Evolutionary conservation across 2,888 invertebrate genomes (phyloP).

Genomic region (Oxytorus armatus): DNA sequence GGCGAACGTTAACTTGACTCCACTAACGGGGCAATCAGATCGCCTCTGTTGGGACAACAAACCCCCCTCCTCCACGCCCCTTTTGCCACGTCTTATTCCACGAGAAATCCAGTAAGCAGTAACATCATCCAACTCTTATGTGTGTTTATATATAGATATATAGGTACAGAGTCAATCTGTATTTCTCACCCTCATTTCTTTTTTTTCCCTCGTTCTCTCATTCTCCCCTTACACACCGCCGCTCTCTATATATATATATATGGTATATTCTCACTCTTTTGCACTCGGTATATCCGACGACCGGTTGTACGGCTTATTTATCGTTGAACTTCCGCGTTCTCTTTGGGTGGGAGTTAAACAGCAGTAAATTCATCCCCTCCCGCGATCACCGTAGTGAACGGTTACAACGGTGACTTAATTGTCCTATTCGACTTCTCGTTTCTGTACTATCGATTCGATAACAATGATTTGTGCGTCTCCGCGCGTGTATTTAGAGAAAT

Average conservation of each 20-base stretch:
- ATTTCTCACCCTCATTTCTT: slow-evolving; percentile 51
- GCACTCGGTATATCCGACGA: slow-evolving; percentile 57
- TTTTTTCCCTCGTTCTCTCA: slow-evolving; percentile 46
- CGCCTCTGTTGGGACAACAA: slow-evolving; percentile 82
- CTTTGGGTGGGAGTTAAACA: slow-evolving; percentile 78
- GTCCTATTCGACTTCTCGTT: slow-evolving; percentile 68
- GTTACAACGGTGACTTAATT: slow-evolving; percentile 79
- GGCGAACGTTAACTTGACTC: slow-evolving; percentile 79
- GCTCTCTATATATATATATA: slow-evolving; percentile 10
- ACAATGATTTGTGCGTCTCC: slow-evolving; percentile 77
- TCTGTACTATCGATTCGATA: slow-evolving; percentile 76
- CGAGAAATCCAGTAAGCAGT: slow-evolving; percentile 32
- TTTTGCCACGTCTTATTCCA: slow-evolving; percentile 51
- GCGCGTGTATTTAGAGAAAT: slow-evolving; percentile 47
- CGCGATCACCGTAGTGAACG: slow-evolving; percentile 63
- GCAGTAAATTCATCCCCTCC: slow-evolving; percentile 79
- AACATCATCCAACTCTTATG: slow-evolving; percentile 34
- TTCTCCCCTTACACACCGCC: slow-evolving; percentile 31
- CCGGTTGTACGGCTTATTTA: slow-evolving; percentile 81
- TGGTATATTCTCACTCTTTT: slow-evolving; percentile 35
- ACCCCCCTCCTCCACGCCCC: slow-evolving; percentile 70
- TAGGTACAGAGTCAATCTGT: slow-evolving; percentile 7
- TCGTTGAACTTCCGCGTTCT: slow-evolving; percentile 78
- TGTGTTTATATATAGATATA: neutral
- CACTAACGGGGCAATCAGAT: slow-evolving; percentile 83